These are phyloP conservation scores for Anseranas semipalmata DNA, from an alignment of 2,113 vertebrate species.

Conservation along the genomic window DNA sequence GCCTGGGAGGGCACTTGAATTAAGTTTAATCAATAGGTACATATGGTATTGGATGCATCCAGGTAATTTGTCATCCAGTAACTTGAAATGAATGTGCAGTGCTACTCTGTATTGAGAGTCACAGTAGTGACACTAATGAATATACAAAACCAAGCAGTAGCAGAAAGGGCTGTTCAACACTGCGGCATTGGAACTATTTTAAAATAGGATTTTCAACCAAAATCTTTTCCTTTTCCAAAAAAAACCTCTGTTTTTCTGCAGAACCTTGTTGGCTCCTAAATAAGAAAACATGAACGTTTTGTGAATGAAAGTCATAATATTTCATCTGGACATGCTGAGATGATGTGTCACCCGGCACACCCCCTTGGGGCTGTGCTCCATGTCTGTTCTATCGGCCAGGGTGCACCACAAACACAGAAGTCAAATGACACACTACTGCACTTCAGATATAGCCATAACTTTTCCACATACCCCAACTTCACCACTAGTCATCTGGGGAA, in stretches of 20 bases:
- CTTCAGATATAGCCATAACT: not conserved
- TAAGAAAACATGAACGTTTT: not conserved
- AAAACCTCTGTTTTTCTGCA: not conserved
- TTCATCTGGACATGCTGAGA: not conserved
- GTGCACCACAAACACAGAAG: not conserved
- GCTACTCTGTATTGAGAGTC: conserved; percentile 40
- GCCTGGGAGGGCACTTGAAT: conserved; percentile 69
- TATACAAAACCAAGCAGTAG: conserved; percentile 29
- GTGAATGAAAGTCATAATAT: not conserved
- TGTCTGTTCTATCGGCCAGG: not conserved
- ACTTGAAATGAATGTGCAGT: conserved; percentile 66
- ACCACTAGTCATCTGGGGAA: not conserved
- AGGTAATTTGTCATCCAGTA: conserved; percentile 76
- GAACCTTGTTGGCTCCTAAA: not conserved
- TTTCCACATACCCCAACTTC: not conserved
- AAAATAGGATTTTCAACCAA: not conserved
- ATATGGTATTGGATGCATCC: conserved; percentile 73
- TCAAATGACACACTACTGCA: not conserved
- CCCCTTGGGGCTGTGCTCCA: fast-evolving
- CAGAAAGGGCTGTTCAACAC: not conserved
- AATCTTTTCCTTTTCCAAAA: not conserved
- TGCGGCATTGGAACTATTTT: not conserved
- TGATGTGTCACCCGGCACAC: not conserved
- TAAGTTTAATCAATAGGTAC: conserved; percentile 80
- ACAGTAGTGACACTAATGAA: conserved; percentile 43